Base-by-base conservation (phyloP, 2,797 vertebrate genomes). In the Poeciliopsis presidionis region DNA sequence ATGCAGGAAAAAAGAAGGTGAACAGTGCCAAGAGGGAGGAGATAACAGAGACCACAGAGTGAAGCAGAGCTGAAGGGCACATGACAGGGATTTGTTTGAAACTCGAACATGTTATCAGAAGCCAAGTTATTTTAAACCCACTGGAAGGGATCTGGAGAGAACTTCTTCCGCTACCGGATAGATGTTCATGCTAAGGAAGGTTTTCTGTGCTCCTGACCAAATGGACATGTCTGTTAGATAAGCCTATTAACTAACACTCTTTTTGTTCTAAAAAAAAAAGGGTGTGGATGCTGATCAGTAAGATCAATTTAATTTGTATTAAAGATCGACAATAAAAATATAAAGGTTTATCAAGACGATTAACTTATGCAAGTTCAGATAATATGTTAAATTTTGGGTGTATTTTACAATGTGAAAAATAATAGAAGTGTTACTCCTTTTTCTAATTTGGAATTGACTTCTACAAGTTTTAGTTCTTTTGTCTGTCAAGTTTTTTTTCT, bases 91-190 rank as follows among this genome's bases (percentile, higher is more conserved):
- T 85, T 77, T 84, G 79, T 91, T 88, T 91, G 83, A 90, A 91
- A 81, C 76, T 47, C 57, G 75, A 89, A 84, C 71, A 81, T 88
- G 79, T 87, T 88, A 83, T 85, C 81, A 30, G 76, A 79, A 87
- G 85, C 86, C 88, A 90, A 88, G 90, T 83, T 93, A 86, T 91
- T 90, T 92, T 88, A 87, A 88, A 84, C 80, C 76, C 80, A 76
- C 83, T 77, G 61, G 63, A 45, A 61, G 59, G 43, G 70, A 57
- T 87, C 74, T 78, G 72, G 73, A 86, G 73, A 83, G 49, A 88
- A 81, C 20, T 33, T 81, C 73, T 86, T 70, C 55, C 67, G 20
- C 73, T 76, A 59, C 70, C 78, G 67, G 59, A 70, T 72, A 61
- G 25, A 36, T 45, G 80, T 81, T 67, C 53, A 51, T 63, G 71